Evolutionary conservation across 1,140 invertebrate genomes (phyloP).

Genomic region (Dryas iulia): DNA sequence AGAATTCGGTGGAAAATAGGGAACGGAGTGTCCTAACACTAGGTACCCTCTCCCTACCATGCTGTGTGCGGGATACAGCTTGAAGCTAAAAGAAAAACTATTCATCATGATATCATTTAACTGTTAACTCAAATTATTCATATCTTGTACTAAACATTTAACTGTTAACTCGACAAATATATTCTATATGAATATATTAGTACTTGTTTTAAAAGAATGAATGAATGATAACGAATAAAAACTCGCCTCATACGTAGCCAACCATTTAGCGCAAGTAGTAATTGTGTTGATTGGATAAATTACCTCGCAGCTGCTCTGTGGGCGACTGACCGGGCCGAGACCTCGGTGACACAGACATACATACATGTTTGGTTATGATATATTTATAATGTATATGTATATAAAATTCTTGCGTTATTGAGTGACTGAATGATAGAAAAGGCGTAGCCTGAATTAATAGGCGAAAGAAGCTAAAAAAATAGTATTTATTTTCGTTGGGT

Average conservation of each 20-base stretch:
- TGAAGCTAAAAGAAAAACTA: background rate
- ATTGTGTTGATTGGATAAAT: conserved; percentile 25
- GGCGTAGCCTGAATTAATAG: too few species aligned
- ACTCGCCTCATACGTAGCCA: background rate
- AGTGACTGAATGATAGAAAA: too few species aligned
- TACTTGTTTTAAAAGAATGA: background rate
- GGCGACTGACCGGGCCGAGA: conserved; percentile 17
- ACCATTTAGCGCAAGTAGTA: conserved; percentile 22
- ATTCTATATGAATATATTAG: background rate
- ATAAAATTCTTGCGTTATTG: too few species aligned
- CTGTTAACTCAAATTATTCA: background rate
- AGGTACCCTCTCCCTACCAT: background rate
- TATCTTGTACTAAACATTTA: background rate
- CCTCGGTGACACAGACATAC: conserved; percentile 10
- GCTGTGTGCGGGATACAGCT: background rate
- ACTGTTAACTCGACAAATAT: too few species aligned
- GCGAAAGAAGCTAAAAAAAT: too few species aligned
- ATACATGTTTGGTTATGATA: background rate
- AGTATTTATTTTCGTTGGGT: too few species aligned
- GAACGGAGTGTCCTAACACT: background rate
- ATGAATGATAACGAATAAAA: background rate
- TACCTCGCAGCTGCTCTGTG: conserved; percentile 17
- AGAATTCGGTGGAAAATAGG: background rate
- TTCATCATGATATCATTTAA: too few species aligned
- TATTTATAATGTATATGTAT: background rate